A percentile compares a stretch with the other conserved stretches of the same genome.
Evolutionary conservation across 2,797 vertebrate genomes (phyloP).

Genomic region (Labroides dimidiatus): DNA sequence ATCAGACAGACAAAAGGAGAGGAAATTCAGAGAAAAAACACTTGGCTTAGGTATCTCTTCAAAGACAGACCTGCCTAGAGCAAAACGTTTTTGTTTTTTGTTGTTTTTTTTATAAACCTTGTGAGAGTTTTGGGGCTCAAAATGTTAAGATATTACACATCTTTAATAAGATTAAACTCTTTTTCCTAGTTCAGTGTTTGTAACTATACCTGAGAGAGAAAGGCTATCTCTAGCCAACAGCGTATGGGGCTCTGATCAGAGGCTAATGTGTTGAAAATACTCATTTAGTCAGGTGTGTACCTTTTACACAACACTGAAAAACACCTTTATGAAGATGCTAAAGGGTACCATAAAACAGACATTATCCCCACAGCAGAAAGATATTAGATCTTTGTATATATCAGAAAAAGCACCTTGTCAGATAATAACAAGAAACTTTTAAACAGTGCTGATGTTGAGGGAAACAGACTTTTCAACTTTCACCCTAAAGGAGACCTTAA

Average conservation of each 20-base stretch:
- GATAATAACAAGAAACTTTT: too few species aligned
- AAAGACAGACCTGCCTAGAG: background rate
- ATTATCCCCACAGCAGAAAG: too few species aligned
- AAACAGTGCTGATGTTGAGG: too few species aligned
- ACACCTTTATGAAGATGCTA: background rate
- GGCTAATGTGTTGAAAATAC: too few species aligned
- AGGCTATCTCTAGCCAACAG: too few species aligned
- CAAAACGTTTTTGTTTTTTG: background rate
- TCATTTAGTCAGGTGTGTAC: background rate
- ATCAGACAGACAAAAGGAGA: constrained; percentile 1
- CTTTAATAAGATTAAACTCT: background rate
- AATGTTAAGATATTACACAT: background rate
- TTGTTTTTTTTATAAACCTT: constrained; percentile 23
- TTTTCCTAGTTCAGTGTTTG: background rate
- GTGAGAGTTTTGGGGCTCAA: background rate
- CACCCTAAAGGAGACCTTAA: too few species aligned
- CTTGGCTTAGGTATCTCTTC: background rate
- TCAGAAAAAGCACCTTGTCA: too few species aligned
- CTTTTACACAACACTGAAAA: background rate
- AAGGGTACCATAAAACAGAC: background rate
- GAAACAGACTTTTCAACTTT: too few species aligned
- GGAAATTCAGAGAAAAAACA: background rate
- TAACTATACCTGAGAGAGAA: too few species aligned
- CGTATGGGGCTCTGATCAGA: too few species aligned
- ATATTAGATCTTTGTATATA: too few species aligned